These are phyloP conservation scores for Thymelicus lineola DNA, from an alignment of 2,888 invertebrate genomes.

Conservation along the genomic window DNA sequence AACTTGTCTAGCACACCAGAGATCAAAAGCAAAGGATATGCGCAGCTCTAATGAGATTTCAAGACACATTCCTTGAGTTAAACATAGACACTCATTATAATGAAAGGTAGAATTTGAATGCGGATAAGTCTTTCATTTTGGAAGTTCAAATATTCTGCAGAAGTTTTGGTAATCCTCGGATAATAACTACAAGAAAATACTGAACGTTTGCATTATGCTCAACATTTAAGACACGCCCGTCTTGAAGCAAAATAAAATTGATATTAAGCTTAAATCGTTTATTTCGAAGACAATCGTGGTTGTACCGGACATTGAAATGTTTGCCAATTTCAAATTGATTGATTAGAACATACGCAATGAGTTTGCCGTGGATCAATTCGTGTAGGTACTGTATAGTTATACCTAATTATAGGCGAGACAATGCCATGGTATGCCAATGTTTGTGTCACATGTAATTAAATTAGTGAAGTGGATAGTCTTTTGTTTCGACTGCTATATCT, in stretches of 20 bases:
- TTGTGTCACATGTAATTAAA: conserved; percentile 53
- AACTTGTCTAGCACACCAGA: conserved; percentile 69
- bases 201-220: too few relatives aligned
- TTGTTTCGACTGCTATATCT: conserved; percentile 19
- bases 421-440: conserved; percentile 74
- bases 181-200: too few relatives aligned
- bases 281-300: neutral
- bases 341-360: conserved; percentile 35
- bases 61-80: conserved; percentile 33
- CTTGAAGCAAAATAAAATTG: too few relatives aligned
- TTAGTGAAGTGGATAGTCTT: conserved; percentile 11
- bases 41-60: conserved; percentile 39
- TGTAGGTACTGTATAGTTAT: conserved; percentile 39
- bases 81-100: conserved; percentile 26
- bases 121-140: neutral
- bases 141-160: too few relatives aligned
- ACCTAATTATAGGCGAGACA: conserved; percentile 58
- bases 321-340: conserved; percentile 53
- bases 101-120: neutral
- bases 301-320: conserved; percentile 35
- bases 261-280: neutral
- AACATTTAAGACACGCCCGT: neutral
- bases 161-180: too few relatives aligned
- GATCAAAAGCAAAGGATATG: conserved; percentile 74
- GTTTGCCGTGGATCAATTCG: conserved; percentile 16